Percentiles rank a stretch among this genome's conserved stretches.
phyloP scores from a whole-genome alignment of 2,797 vertebrate genomes.

The Melanotaenia parkinsoni region DNA sequence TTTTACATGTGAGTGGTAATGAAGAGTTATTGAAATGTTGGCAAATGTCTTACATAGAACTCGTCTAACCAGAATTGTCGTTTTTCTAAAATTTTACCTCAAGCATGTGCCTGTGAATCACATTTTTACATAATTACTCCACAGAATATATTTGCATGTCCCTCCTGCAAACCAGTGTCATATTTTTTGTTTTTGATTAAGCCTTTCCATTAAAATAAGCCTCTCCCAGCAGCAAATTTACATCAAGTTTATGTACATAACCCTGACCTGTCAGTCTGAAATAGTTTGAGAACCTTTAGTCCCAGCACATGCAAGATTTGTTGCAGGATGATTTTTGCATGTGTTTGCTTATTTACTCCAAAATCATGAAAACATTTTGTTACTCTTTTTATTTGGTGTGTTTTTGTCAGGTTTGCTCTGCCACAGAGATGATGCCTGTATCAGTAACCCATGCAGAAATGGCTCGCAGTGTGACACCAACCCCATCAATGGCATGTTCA shows the following conservation, averaged over 20 bases:
- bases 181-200: slow-evolving; percentile 5
- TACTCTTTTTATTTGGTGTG: not conserved
- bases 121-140: slow-evolving; percentile 1
- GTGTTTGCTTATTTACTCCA: not conserved
- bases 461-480: slow-evolving; percentile 87
- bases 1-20: not conserved
- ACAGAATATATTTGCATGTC: not conserved
- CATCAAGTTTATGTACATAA: slow-evolving; percentile 7
- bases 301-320: not conserved
- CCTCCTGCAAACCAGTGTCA: too few species aligned
- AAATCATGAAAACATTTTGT: not conserved
- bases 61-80: slow-evolving; percentile 16
- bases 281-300: not conserved
- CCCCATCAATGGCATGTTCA: slow-evolving; percentile 86
- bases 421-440: slow-evolving; percentile 84
- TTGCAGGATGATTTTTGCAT: slow-evolving; percentile 1
- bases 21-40: not conserved
- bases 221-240: not conserved
- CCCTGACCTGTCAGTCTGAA: not conserved
- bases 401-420: slow-evolving; percentile 82
- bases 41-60: slow-evolving; percentile 8
- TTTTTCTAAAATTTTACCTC: slow-evolving; percentile 18
- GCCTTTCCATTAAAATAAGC: not conserved
- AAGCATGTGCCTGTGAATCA: not conserved
- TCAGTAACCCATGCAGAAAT: slow-evolving; percentile 85